Percentiles rank a stretch among this genome's conserved stretches.
These are phyloP conservation scores for Himantopus leucocephalus DNA, from an alignment of 2,113 vertebrate species.

Conservation along the genomic window DNA sequence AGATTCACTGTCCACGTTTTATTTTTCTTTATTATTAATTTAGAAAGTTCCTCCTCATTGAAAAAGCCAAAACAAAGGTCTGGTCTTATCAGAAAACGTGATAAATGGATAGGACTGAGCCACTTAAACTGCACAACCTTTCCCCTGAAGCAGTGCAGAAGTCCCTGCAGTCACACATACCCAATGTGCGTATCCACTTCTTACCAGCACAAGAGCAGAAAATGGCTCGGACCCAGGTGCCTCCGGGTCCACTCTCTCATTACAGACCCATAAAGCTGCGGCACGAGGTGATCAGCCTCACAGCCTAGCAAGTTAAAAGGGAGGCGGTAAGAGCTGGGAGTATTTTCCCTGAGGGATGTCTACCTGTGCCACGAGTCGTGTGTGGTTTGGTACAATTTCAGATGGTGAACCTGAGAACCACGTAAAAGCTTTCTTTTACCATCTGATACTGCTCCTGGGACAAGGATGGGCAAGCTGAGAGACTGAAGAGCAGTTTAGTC, in stretches of 20 bases:
- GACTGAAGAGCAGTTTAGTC: neutral
- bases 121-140: neutral
- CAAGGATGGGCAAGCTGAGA: neutral
- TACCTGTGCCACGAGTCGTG: neutral
- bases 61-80: neutral
- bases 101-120: neutral
- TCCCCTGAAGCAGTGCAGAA: neutral
- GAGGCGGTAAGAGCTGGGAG: neutral
- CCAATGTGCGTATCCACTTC: fast-evolving
- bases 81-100: neutral
- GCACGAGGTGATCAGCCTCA: neutral
- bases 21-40: neutral
- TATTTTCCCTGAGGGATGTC: neutral
- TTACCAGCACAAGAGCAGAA: neutral
- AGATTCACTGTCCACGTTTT: neutral
- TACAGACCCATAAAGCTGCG: neutral
- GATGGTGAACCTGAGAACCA: neutral
- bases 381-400: neutral
- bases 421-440: neutral
- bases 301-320: neutral
- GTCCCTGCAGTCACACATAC: neutral
- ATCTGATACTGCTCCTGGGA: neutral
- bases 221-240: fast-evolving
- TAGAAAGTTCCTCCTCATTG: neutral
- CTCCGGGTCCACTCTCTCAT: neutral